phyloP scores from a whole-genome alignment of 2,113 vertebrate genomes.

The Manacus vitellinus region DNA sequence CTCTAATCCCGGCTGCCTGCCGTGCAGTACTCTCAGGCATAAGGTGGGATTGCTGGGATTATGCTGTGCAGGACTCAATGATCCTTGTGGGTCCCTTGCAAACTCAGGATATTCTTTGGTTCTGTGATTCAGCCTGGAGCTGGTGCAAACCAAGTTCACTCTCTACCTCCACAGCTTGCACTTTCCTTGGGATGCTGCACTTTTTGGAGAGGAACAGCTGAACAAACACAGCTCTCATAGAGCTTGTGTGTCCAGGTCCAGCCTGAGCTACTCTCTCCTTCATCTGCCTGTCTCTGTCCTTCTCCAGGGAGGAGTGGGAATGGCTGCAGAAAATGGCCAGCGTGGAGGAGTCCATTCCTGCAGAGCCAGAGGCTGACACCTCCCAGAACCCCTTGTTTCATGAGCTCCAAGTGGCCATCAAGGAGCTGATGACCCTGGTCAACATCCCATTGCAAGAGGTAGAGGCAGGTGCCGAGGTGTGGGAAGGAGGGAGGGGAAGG shows the following conservation, averaged over 20 bases:
- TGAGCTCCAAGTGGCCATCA: conserved; percentile 83
- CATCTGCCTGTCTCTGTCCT: neutral
- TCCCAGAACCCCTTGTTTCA: conserved; percentile 80
- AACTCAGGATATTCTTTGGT: neutral
- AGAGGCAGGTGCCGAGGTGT: neutral
- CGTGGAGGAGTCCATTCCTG: conserved; percentile 74
- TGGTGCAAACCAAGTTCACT: neutral
- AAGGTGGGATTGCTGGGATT: neutral
- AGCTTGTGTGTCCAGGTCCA: rapidly evolving
- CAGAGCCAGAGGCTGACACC: conserved; percentile 73
- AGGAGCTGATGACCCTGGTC: conserved; percentile 83
- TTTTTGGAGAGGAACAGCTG: neutral
- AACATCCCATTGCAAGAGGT: conserved; percentile 87
- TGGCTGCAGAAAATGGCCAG: conserved; percentile 84
- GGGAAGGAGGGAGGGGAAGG: neutral
- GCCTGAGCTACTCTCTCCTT: neutral
- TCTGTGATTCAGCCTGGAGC: neutral
- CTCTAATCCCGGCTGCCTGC: neutral
- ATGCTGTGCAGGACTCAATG: rapidly evolving
- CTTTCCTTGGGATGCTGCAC: neutral
- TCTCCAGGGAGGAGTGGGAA: conserved; percentile 88
- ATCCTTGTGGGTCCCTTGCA: neutral
- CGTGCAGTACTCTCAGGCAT: neutral
- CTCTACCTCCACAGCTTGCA: neutral
- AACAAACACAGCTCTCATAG: neutral